A percentile compares a stretch with the other conserved stretches of the same genome.
These are phyloP conservation scores for Pelosia muscerda DNA, from an alignment of 2,888 invertebrate species.

Conservation along the genomic window DNA sequence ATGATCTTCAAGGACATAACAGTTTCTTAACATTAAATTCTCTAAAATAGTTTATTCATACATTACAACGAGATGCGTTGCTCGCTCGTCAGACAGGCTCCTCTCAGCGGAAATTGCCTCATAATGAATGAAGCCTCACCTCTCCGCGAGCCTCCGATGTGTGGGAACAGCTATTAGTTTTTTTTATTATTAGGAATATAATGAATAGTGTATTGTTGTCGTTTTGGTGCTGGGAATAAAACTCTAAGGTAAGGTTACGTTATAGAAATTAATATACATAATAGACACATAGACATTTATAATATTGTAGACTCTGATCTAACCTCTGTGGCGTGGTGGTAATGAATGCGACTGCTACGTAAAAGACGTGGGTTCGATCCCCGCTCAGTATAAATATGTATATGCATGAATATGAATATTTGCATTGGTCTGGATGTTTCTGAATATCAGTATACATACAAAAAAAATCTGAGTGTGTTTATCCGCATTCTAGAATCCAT, in stretches of 20 bases:
- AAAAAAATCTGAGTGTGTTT: too few relatives aligned
- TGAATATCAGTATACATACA: too few relatives aligned
- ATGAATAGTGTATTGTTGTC: slow-evolving; percentile 1
- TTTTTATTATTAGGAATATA: background rate
- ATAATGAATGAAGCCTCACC: slow-evolving; percentile 36
- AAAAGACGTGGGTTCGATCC: too few relatives aligned
- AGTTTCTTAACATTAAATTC: background rate
- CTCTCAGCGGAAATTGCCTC: slow-evolving; percentile 43
- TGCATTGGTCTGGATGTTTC: too few relatives aligned
- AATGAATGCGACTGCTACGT: too few relatives aligned
- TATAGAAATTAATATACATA: too few relatives aligned
- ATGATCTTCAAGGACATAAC: background rate
- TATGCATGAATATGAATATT: too few relatives aligned
- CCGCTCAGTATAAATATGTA: too few relatives aligned
- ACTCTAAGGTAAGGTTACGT: background rate
- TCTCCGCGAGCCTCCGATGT: slow-evolving; percentile 24
- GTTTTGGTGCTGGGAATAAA: background rate
- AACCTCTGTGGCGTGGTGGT: too few relatives aligned
- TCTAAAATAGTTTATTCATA: background rate
- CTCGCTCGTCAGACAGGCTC: slow-evolving; percentile 38
- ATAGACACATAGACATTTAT: too few relatives aligned
- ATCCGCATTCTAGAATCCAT: too few relatives aligned
- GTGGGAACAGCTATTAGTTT: slow-evolving; percentile 8
- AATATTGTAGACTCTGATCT: too few relatives aligned
- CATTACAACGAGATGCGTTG: slow-evolving; percentile 30